Percentiles rank a stretch among this genome's conserved stretches.
Evolutionary conservation across 2,113 vertebrate genomes (phyloP).

Genomic region (Aplodontia rufa): DNA sequence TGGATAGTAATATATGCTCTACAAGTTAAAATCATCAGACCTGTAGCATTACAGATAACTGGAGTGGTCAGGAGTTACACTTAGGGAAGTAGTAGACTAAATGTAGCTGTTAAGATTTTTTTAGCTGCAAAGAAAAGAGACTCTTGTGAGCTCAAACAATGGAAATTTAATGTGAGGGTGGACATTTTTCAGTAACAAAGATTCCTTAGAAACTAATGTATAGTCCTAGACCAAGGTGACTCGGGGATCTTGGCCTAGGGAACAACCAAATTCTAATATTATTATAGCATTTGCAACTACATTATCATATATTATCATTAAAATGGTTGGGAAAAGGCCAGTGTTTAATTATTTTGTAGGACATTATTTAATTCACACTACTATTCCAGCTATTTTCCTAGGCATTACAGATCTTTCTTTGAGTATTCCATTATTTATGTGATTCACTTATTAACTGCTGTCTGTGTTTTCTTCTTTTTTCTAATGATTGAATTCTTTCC

Average conservation of each 20-base stretch:
- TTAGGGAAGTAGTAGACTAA: slow-evolving; percentile 1
- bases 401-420: neutral
- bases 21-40: neutral
- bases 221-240: neutral
- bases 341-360: neutral
- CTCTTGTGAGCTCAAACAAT: neutral
- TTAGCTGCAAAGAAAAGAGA: neutral
- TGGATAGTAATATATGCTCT: neutral
- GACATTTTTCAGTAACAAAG: neutral
- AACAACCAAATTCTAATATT: neutral
- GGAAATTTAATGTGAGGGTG: neutral
- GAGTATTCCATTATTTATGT: neutral
- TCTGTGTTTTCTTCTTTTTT: neutral
- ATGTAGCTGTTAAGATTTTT: neutral
- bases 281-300: neutral
- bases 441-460: neutral
- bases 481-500: neutral
- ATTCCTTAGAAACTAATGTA: neutral
- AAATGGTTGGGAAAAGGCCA: neutral
- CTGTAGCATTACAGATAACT: neutral
- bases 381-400: neutral
- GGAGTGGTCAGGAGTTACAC: neutral
- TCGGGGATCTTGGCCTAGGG: neutral
- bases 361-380: neutral
- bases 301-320: neutral